These are phyloP conservation scores for Ramphastos sulfuratus DNA, from an alignment of 2,113 vertebrate species.

Conservation along the genomic window DNA sequence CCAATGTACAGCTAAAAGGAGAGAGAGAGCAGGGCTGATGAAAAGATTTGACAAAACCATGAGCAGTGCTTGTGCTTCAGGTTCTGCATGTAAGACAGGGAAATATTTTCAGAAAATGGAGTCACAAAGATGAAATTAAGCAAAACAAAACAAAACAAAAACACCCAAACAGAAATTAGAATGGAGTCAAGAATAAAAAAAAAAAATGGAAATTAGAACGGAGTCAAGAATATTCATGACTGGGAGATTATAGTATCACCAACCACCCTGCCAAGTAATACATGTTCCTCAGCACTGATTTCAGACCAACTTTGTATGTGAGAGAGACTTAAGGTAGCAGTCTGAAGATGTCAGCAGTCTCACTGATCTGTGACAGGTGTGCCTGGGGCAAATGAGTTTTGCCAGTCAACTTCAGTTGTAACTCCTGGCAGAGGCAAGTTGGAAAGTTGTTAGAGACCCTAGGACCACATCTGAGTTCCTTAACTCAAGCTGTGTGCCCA, in stretches of 20 bases:
- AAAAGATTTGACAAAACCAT: neutral
- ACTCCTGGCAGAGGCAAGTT: neutral
- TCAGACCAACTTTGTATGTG: neutral
- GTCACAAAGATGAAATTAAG: neutral
- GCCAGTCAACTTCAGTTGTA: neutral
- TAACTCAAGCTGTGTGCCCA: neutral
- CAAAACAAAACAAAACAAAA: too few species aligned
- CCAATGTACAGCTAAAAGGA: neutral
- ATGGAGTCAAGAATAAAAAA: neutral
- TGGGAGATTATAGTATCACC: neutral
- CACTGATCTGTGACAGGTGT: neutral
- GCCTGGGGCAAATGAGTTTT: neutral
- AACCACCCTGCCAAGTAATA: neutral
- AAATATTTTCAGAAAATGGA: neutral
- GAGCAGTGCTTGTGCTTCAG: neutral
- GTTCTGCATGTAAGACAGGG: rapidly evolving
- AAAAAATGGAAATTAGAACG: neutral
- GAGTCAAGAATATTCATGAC: neutral
- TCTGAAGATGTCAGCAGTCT: neutral
- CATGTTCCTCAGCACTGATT: neutral
- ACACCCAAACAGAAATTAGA: too few species aligned
- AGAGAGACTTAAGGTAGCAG: rapidly evolving
- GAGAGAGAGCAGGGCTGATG: neutral
- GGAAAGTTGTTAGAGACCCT: neutral
- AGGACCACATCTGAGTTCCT: neutral